A percentile compares a stretch with the other conserved stretches of the same genome.
Evolutionary conservation across 64 coral and sea anemone genomes (phyloP).

Genomic region (Orbicella faveolata): DNA sequence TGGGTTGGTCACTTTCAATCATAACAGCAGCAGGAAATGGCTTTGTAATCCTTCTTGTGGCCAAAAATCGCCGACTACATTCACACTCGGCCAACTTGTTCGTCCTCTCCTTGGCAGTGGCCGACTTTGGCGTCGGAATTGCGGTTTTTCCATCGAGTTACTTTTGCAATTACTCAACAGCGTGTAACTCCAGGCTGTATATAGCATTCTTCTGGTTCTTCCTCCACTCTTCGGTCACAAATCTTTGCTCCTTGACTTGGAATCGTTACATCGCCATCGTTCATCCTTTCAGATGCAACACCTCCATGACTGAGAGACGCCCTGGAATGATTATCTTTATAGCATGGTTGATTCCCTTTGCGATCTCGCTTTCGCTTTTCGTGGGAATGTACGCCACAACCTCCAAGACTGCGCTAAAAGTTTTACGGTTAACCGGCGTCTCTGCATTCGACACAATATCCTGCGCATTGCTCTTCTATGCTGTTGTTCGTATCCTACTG

Average conservation of each 20-base stretch:
- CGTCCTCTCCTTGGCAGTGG: background rate
- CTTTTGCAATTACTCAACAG: too few relatives aligned
- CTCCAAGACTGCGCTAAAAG: background rate
- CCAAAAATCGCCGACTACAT: background rate
- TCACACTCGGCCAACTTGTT: constrained; percentile 15
- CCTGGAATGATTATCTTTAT: background rate
- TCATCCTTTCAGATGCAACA: constrained; percentile 3
- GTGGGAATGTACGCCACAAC: background rate
- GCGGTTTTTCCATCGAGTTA: background rate
- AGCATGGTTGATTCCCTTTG: background rate
- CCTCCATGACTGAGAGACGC: background rate
- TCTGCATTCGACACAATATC: background rate
- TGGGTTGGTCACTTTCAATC: background rate
- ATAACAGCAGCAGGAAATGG: background rate
- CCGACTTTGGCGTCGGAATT: background rate
- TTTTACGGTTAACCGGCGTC: background rate
- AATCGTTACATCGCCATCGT: constrained; percentile 32
- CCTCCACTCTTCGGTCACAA: constrained; percentile 5
- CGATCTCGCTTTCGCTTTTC: background rate
- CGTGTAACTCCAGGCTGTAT: background rate
- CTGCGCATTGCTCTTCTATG: background rate
- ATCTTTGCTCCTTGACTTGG: constrained; percentile 36
- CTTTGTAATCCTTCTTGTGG: background rate
- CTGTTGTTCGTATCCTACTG: background rate
- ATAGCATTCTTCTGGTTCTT: background rate